Percentiles rank a stretch among this genome's conserved stretches.
Evolutionary conservation across 2,888 invertebrate genomes (phyloP).

Genomic region (Gastracanthus pulcherrimus): DNA sequence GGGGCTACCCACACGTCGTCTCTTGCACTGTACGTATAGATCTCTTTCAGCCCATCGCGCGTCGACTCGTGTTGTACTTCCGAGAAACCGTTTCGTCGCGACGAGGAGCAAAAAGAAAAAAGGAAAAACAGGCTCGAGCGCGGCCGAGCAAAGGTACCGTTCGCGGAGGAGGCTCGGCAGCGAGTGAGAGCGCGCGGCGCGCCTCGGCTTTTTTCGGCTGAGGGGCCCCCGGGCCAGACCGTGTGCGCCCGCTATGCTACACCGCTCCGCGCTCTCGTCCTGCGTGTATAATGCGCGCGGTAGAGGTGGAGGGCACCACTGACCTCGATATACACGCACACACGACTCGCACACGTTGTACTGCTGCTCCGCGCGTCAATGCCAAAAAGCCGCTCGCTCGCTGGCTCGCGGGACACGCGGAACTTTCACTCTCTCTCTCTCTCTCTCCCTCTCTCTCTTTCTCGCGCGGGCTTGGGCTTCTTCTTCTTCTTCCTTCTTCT

Average conservation of each 20-base stretch:
- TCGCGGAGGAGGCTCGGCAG: conserved; percentile 62
- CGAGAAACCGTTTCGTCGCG: too few species aligned
- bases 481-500: neutral
- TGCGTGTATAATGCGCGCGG: conserved; percentile 22
- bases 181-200: conserved; percentile 47
- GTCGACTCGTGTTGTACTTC: neutral
- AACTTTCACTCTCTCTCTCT: conserved; percentile 68
- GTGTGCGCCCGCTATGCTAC: too few species aligned
- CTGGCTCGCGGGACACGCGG: conserved; percentile 60
- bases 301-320: conserved; percentile 74
- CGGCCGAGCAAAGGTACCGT: conserved; percentile 29
- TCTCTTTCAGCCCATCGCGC: neutral
- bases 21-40: too few species aligned
- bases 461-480: too few species aligned
- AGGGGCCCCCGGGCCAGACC: conserved; percentile 39
- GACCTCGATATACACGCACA: conserved; percentile 71
- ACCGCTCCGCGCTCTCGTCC: neutral
- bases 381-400: conserved; percentile 72
- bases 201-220: conserved; percentile 55
- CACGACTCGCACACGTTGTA: conserved; percentile 40
- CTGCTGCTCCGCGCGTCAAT: conserved; percentile 67
- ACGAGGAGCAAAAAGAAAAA: neutral
- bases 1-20: too few species aligned
- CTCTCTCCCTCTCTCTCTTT: conserved; percentile 56
- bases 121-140: neutral